phyloP scores from a whole-genome alignment of 2,888 invertebrate species.

The Synanthedon formicaeformis region DNA sequence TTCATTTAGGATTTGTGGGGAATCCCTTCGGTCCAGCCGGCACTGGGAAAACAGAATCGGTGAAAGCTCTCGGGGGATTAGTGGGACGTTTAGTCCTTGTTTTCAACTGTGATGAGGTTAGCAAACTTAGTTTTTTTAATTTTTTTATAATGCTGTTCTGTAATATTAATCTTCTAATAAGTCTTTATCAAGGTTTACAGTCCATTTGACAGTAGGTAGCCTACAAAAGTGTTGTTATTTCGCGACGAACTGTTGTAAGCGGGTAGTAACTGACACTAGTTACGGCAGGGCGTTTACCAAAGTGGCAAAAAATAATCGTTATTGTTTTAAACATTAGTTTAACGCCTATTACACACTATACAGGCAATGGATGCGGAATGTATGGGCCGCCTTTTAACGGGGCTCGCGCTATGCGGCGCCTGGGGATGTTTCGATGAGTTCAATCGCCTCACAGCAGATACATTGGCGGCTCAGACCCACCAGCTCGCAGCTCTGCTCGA shows the following conservation, averaged over 20 bases:
- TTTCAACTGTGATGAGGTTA: constrained; percentile 96
- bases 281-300: too few relatives aligned
- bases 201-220: not conserved
- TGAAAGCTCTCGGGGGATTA: constrained; percentile 92
- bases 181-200: not conserved
- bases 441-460: constrained; percentile 94
- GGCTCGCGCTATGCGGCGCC: constrained; percentile 92
- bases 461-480: constrained; percentile 94
- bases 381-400: constrained; percentile 94
- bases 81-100: constrained; percentile 94
- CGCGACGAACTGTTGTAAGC: too few relatives aligned
- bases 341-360: not conserved
- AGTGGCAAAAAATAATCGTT: too few relatives aligned
- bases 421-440: constrained; percentile 99
- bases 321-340: too few relatives aligned
- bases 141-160: not conserved
- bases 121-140: not conserved
- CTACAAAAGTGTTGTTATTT: too few relatives aligned
- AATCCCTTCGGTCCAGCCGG: constrained; percentile 99
- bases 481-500: constrained; percentile 94
- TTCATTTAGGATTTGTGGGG: constrained; percentile 96
- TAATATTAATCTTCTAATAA: not conserved
- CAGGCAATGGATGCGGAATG: constrained; percentile 94
- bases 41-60: constrained; percentile 98
- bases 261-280: too few relatives aligned